A percentile compares a stretch with the other conserved stretches of the same genome.
These are phyloP conservation scores for Babylonia areolata DNA, from an alignment of 1,140 invertebrate genomes.

Conservation along the genomic window DNA sequence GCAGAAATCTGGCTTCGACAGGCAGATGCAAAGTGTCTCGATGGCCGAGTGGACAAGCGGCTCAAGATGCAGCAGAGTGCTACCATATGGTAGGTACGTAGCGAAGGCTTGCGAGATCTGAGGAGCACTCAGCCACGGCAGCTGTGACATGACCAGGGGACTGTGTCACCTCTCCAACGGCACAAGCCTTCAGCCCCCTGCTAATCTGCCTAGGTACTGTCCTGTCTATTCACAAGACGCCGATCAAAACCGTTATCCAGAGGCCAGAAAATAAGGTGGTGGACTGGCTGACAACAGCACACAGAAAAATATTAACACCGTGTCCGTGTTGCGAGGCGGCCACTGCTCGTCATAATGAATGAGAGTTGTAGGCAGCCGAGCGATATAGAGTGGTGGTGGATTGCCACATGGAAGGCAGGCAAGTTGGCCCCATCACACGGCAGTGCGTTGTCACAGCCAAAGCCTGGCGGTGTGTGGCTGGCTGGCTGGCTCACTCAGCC, in stretches of 20 bases:
- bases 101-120: constrained; percentile 17
- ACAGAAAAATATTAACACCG: constrained; percentile 31
- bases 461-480: not conserved
- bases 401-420: constrained; percentile 26
- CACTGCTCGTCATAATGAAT: constrained; percentile 28
- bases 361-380: constrained; percentile 21
- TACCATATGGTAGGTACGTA: constrained; percentile 37
- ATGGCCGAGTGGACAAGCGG: constrained; percentile 18
- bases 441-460: constrained; percentile 24
- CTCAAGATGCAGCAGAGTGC: not conserved
- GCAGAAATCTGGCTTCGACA: constrained; percentile 4
- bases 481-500: constrained; percentile 15
- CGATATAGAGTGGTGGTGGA: not conserved
- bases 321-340: constrained; percentile 11
- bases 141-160: constrained; percentile 34
- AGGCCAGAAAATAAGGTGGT: constrained; percentile 11
- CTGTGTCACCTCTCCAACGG: constrained; percentile 15
- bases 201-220: not conserved
- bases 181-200: no score
- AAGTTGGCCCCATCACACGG: not conserved
- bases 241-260: not conserved
- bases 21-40: not conserved
- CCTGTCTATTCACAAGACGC: not conserved
- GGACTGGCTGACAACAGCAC: constrained; percentile 4
- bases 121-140: constrained; percentile 28